A percentile compares a stretch with the other conserved stretches of the same genome.
These are phyloP conservation scores for Hirundo rustica DNA, from an alignment of 2,797 vertebrate species.

Conservation along the genomic window DNA sequence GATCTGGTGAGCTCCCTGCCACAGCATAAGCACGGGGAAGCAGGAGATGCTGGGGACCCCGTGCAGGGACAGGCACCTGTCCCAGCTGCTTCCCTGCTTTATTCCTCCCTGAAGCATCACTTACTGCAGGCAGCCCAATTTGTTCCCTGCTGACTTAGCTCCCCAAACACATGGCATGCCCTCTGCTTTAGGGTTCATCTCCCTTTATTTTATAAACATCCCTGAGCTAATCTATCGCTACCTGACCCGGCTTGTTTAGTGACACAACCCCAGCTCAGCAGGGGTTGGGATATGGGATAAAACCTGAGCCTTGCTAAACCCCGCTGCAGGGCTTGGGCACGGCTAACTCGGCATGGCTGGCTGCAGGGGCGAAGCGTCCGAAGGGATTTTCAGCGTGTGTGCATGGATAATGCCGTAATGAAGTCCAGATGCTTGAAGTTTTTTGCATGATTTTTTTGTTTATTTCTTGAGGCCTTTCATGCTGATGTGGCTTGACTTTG, in stretches of 20 bases:
- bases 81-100: neutral
- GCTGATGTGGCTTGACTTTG: neutral
- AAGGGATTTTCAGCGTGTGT: neutral
- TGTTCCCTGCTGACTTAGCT: neutral
- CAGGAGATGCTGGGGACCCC: neutral
- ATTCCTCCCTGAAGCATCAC: constrained; percentile 4
- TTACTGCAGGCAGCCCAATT: neutral
- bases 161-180: neutral
- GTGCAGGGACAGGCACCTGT: neutral
- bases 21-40: constrained; percentile 4
- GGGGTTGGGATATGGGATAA: neutral
- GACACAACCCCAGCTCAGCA: neutral
- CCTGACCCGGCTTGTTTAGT: neutral
- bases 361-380: neutral
- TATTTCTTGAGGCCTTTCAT: neutral
- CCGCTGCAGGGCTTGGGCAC: neutral
- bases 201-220: neutral
- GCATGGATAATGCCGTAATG: neutral
- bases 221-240: neutral
- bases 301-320: constrained; percentile 43
- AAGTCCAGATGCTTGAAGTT: neutral
- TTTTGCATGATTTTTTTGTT: neutral
- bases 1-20: constrained; percentile 19
- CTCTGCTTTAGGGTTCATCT: constrained; percentile 40
- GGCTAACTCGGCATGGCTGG: neutral